Percentiles rank a stretch among this genome's conserved stretches.
These are phyloP conservation scores for Lepilemur ruficaudatus DNA, from an alignment of 2,797 vertebrate genomes.

Conservation along the genomic window DNA sequence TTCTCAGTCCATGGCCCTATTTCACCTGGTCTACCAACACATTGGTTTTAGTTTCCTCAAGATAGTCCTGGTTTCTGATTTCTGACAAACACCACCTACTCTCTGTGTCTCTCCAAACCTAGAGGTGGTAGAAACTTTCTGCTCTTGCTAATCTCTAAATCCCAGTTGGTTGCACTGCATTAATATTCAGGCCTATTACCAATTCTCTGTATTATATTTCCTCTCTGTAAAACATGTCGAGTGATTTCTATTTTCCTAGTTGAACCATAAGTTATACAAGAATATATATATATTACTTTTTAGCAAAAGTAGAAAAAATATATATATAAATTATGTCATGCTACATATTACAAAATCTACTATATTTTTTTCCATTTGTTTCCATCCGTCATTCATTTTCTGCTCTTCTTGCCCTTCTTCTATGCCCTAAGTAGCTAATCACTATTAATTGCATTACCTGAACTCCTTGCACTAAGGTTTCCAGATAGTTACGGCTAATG, in stretches of 20 bases:
- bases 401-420: not conserved
- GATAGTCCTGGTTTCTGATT: not conserved
- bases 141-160: not conserved
- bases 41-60: not conserved
- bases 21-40: too few species aligned
- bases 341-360: not conserved
- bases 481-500: not conserved
- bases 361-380: not conserved
- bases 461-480: not conserved
- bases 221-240: not conserved
- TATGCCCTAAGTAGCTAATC: not conserved
- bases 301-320: too few species aligned
- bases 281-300: not conserved
- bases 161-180: not conserved
- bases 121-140: not conserved
- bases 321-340: not conserved
- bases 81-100: not conserved
- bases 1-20: not conserved
- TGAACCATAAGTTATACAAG: not conserved
- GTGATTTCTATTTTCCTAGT: not conserved
- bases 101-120: not conserved
- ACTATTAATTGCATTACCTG: not conserved
- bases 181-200: not conserved
- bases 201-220: not conserved
- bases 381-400: not conserved